A percentile compares a stretch with the other conserved stretches of the same genome.
phyloP scores from a whole-genome alignment of 2,888 invertebrate genomes.

The Acanthosepion pharaonis region DNA sequence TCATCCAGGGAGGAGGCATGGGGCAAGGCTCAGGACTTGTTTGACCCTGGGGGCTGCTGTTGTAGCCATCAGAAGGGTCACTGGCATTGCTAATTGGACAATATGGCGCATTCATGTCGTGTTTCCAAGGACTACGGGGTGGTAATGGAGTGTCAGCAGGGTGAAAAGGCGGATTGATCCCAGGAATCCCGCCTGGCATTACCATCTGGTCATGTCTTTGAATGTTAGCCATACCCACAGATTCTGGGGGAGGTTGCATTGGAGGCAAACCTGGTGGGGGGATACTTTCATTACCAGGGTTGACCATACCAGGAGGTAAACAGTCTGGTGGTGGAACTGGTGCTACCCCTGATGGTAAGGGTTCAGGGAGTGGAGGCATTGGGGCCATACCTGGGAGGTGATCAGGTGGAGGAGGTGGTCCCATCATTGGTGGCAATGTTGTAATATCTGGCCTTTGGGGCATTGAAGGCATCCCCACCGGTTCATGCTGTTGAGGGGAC shows the following conservation, averaged over 20 bases:
- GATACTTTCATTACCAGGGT: background rate
- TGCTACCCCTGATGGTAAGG: background rate
- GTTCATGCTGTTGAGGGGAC: constrained; percentile 37
- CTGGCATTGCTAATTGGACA: constrained; percentile 33
- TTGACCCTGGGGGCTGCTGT: constrained; percentile 38
- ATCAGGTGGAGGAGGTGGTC: constrained; percentile 24
- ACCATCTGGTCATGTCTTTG: constrained; percentile 40
- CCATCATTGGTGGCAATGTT: background rate
- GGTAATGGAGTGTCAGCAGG: constrained; percentile 25
- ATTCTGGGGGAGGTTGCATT: constrained; percentile 39
- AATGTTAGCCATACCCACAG: constrained; percentile 38
- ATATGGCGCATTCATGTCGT: constrained; percentile 3
- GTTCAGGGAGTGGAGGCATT: background rate
- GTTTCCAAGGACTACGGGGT: constrained; percentile 6
- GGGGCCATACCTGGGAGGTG: background rate
- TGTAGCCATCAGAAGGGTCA: constrained; percentile 35
- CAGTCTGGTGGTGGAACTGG: background rate
- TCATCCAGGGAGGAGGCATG: constrained; percentile 38
- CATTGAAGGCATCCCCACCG: constrained; percentile 2
- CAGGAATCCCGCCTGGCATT: background rate
- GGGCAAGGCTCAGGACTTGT: constrained; percentile 34
- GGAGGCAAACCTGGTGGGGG: constrained; percentile 38
- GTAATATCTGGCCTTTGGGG: constrained; percentile 38
- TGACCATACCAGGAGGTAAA: constrained; percentile 24
- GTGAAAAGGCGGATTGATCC: constrained; percentile 25